Percentiles rank a stretch among this genome's conserved stretches.
Evolutionary conservation across 2,888 invertebrate genomes (phyloP).

Genomic region (Mylabris sibirica): DNA sequence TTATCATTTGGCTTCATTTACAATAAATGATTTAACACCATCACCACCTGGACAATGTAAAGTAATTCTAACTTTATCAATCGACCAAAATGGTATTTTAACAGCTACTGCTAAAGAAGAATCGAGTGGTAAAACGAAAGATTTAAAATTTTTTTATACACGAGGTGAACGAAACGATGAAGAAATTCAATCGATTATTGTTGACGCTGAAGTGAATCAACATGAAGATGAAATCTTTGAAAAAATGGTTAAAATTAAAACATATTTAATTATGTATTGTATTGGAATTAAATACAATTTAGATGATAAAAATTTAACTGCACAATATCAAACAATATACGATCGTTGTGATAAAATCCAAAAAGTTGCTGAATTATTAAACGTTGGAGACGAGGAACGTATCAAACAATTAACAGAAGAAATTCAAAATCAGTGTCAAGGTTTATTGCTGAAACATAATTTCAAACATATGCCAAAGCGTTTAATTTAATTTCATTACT

Average conservation of each 20-base stretch:
- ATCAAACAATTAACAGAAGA: not conserved
- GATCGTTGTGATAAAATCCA: constrained; percentile 10
- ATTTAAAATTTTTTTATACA: too few species aligned
- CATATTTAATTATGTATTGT: constrained; percentile 27
- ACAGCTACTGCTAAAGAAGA: too few species aligned
- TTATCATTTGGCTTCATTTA: constrained; percentile 29
- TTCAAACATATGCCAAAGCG: constrained; percentile 22
- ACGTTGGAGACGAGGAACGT: constrained; percentile 17
- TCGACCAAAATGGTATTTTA: too few species aligned
- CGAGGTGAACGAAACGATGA: too few species aligned
- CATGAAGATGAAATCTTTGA: constrained; percentile 29
- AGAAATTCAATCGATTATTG: too few species aligned
- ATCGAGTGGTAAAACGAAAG: too few species aligned
- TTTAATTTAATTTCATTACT: too few species aligned
- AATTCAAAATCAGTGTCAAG: constrained; percentile 10
- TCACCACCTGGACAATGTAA: constrained; percentile 29
- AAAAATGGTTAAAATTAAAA: constrained; percentile 36
- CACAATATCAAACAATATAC: constrained; percentile 11
- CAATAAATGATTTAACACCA: constrained; percentile 31
- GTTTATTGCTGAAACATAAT: constrained; percentile 8
- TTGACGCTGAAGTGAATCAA: too few species aligned
- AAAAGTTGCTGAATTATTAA: not conserved
- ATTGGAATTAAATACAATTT: constrained; percentile 23
- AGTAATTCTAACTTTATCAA: constrained; percentile 22
- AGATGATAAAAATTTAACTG: constrained; percentile 15